Base-by-base conservation (phyloP, 2,113 vertebrate genomes). In the Plotosus lineatus region DNA sequence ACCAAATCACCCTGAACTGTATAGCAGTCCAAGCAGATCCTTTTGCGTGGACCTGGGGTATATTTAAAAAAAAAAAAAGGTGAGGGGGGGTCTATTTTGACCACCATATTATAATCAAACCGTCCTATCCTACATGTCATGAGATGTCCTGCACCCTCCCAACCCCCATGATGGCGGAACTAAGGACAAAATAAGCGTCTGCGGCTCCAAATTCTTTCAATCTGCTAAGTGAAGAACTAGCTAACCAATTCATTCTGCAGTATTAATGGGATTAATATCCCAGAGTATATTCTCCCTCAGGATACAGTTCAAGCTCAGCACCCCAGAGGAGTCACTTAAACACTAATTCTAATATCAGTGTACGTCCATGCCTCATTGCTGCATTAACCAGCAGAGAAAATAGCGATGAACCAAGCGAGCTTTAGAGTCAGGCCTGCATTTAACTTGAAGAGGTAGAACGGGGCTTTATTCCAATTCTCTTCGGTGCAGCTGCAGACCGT, bases 331-430 rank as follows among this genome's bases (percentile, higher is more conserved):
- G 40, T 77, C 71, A 68, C 71, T 78, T 73, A 83, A 80, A 80
- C 81, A 73, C 81, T 83, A 55, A 74, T 83, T 83, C 82, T 75
- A 83, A 79, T 85, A 77, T 83, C 77, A 80, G 77, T 60, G 56
- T 55, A 66, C 61, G 72, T 74, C 65, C 78, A 85, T 36, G 78
- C 77, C 84, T 85, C 84, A 85, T 85, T 85, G 84, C 81, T 77
- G 84, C 81, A 83, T 85, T 85, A 85, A 85, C 78, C 84, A 85
- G 81, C 84, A 80, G 79, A 80, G 81, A 83, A 85, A 80, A 80
- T 77, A 77, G 63, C 81, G 80, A 50, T 79, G 73, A 85, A 83
- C 73, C 78, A 73, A 65, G 78, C 46, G 42, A 83, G 77, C 81
- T 83, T 83, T 71, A 79, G 79, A 85, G 81, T 72, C 69, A 66